Evolutionary conservation across 2,113 vertebrate genomes (phyloP).

Genomic region (Osmerus mordax): DNA sequence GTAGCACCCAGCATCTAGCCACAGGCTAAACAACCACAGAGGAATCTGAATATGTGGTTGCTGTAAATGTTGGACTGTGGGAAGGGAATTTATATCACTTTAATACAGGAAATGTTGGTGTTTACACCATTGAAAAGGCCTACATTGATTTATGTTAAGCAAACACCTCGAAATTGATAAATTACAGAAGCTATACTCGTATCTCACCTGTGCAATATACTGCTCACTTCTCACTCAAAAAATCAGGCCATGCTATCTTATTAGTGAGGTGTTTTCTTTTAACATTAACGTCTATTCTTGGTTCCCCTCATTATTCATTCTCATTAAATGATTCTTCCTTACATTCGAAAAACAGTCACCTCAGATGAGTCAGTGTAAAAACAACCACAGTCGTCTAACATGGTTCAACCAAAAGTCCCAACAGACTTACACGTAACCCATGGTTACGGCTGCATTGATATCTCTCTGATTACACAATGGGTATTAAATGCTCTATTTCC

Average conservation of each 20-base stretch:
- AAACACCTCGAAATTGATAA: no score
- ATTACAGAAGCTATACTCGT: no score
- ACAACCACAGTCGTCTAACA: neutral
- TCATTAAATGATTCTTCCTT: neutral
- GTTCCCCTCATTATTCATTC: neutral
- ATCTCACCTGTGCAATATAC: no score
- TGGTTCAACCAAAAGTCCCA: conserved; percentile 18
- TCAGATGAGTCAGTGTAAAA: conserved; percentile 14
- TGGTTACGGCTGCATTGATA: conserved; percentile 7
- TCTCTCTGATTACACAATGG: neutral
- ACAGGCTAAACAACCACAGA: neutral
- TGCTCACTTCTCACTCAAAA: no score
- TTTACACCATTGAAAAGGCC: neutral
- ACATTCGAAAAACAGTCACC: neutral
- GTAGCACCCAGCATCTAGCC: neutral
- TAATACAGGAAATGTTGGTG: no score
- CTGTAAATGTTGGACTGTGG: neutral
- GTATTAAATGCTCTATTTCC: no score
- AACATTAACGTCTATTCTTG: conserved; percentile 13
- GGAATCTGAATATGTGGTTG: neutral
- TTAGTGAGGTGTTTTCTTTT: conserved; percentile 1
- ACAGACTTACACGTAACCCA: conserved; percentile 29
- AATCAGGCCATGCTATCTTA: neutral
- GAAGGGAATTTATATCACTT: neutral
- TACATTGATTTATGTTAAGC: neutral